A percentile compares a stretch with the other conserved stretches of the same genome.
Conservation (phyloP, 1,140 invertebrate species). For the Zaprionus nigranus region DNA sequence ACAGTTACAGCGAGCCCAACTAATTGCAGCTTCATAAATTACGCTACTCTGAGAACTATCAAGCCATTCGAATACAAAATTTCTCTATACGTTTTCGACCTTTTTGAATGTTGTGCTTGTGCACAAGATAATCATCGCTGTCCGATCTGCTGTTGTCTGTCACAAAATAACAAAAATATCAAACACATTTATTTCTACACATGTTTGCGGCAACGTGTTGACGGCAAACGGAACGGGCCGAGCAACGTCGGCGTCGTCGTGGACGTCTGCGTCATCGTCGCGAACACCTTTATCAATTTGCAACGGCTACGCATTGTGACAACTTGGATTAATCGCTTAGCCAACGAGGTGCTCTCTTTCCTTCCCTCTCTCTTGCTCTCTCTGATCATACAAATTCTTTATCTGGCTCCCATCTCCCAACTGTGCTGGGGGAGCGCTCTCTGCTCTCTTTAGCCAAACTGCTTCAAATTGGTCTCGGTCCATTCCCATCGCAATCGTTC, state of each 20-base stretch:
- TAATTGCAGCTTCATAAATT: conserved; percentile 68
- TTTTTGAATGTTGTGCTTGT: conserved; percentile 37
- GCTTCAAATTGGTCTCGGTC: conserved; percentile 56
- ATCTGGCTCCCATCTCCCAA: conserved; percentile 4
- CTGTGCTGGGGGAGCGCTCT: background rate
- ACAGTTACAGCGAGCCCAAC: conserved; percentile 60
- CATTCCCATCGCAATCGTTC: conserved; percentile 53
- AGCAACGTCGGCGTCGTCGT: conserved; percentile 6
- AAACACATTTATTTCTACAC: conserved; percentile 26
- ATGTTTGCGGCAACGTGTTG: conserved; percentile 40
- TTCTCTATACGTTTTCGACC: background rate
- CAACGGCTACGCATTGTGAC: conserved; percentile 55
- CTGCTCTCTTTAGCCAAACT: conserved; percentile 30
- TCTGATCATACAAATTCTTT: background rate
- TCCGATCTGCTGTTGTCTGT: conserved; percentile 36
- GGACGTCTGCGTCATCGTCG: conserved; percentile 29
- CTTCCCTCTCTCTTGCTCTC: background rate
- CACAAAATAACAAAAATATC: conserved; percentile 48
- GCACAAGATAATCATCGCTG: conserved; percentile 60
- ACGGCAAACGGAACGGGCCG: conserved; percentile 9
- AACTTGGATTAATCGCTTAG: conserved; percentile 68
- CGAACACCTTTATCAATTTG: conserved; percentile 66
- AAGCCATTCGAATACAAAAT: background rate
- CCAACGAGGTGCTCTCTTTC: conserved; percentile 16
- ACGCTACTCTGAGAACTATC: conserved; percentile 35